Percentiles rank a stretch among this genome's conserved stretches.
Conservation (phyloP, 2,888 invertebrate species). For the Palloptera scutellata region DNA sequence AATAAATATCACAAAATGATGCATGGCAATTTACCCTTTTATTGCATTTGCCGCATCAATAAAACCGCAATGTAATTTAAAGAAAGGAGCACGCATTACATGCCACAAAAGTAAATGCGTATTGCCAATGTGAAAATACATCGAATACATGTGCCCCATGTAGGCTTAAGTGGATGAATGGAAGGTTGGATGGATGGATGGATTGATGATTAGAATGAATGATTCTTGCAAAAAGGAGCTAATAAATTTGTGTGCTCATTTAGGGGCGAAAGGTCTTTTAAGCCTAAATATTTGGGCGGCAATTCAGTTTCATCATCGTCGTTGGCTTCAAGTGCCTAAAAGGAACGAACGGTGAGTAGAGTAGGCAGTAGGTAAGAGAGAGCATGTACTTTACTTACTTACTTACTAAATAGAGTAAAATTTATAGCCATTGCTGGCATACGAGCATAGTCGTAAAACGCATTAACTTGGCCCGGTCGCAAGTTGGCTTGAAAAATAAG, state of each 20-base stretch:
- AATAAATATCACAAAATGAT: conserved; percentile 28
- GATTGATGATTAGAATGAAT: no score
- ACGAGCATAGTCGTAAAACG: conserved; percentile 17
- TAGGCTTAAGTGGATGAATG: conserved; percentile 1
- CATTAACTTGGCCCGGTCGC: conserved; percentile 19
- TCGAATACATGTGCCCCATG: conserved; percentile 7
- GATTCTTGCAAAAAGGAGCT: conserved; percentile 17
- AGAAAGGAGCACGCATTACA: conserved; percentile 28
- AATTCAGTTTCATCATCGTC: neutral
- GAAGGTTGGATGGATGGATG: conserved; percentile 6
- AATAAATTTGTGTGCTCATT: conserved; percentile 27
- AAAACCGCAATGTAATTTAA: conserved; percentile 35
- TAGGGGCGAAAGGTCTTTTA: neutral
- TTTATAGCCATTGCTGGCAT: conserved; percentile 17
- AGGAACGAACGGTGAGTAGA: no score
- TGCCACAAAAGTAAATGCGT: conserved; percentile 22
- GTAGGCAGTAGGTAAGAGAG: no score
- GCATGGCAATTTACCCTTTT: conserved; percentile 33
- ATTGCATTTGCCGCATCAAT: conserved; percentile 34
- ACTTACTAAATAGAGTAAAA: no score
- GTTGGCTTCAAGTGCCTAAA: no score
- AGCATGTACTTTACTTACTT: no score
- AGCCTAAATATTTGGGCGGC: conserved; percentile 20
- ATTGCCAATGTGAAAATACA: conserved; percentile 31
- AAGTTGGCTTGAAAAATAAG: conserved; percentile 12